Evolutionary conservation across 1,140 invertebrate genomes (phyloP).

Genomic region (Calliphora vicina): DNA sequence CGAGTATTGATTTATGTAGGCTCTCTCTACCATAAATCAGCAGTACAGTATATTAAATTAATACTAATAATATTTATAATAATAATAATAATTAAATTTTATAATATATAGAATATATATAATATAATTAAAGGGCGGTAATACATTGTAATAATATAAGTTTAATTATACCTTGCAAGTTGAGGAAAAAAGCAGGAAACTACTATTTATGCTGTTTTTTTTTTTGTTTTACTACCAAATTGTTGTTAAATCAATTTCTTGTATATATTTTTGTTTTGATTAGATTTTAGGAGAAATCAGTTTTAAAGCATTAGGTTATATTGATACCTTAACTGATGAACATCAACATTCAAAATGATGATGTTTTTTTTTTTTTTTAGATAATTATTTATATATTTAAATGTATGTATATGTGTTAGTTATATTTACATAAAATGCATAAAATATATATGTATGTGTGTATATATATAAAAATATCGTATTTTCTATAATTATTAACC

Average conservation of each 20-base stretch:
- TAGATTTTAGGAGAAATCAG: not conserved
- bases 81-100: slow-evolving; percentile 14
- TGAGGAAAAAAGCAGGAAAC: slow-evolving; percentile 4
- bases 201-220: not conserved
- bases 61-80: not conserved
- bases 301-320: not conserved
- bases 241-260: not conserved
- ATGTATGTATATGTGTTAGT: slow-evolving; percentile 1
- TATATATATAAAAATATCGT: slow-evolving; percentile 35
- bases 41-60: not conserved
- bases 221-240: not conserved
- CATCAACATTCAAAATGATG: too few relatives aligned
- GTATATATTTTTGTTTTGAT: not conserved
- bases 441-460: slow-evolving; percentile 25
- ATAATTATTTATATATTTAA: not conserved
- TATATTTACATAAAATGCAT: slow-evolving; percentile 34
- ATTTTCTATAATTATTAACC: slow-evolving; percentile 29
- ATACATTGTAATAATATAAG: not conserved
- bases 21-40: not conserved
- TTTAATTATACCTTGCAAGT: not conserved
- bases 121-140: not conserved
- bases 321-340: not conserved
- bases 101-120: not conserved
- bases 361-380: not conserved
- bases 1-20: not conserved